phyloP scores from a whole-genome alignment of 2,888 invertebrate genomes.

The Linnaemya tessellans region DNA sequence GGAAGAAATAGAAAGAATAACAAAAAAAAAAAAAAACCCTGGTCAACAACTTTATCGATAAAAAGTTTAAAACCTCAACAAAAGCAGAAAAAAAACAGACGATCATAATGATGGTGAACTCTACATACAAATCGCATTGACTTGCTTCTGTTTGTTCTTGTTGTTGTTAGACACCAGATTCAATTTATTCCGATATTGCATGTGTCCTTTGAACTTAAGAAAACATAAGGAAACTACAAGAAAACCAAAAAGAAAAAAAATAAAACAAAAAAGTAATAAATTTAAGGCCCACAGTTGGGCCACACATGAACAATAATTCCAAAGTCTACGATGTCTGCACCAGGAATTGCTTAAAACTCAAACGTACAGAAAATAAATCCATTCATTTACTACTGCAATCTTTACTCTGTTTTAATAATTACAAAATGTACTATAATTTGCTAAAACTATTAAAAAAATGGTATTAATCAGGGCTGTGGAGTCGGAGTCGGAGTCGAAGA shows the following conservation, averaged over 20 bases:
- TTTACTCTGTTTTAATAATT: too few relatives aligned
- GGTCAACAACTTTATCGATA: constrained; percentile 66
- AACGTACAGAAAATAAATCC: neutral
- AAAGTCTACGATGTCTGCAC: neutral
- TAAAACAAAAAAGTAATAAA: neutral
- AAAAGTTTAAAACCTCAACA: constrained; percentile 63
- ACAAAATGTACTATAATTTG: too few relatives aligned
- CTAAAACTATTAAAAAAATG: too few relatives aligned
- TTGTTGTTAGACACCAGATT: constrained; percentile 42
- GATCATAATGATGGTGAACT: constrained; percentile 45
- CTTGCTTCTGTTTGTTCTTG: constrained; percentile 14
- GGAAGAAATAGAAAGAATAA: neutral
- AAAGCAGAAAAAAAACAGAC: constrained; percentile 19
- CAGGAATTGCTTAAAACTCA: neutral
- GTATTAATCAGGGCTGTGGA: too few relatives aligned
- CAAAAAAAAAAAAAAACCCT: constrained; percentile 16
- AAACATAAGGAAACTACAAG: constrained; percentile 5
- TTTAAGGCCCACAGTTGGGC: constrained; percentile 14
- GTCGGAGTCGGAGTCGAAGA: too few relatives aligned
- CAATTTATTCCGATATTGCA: constrained; percentile 66
- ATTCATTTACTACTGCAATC: too few relatives aligned
- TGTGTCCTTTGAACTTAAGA: constrained; percentile 41
- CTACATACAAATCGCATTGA: constrained; percentile 38
- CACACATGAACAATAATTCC: neutral
- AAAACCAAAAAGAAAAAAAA: neutral